Evolutionary conservation across 1,140 invertebrate genomes (phyloP).

Genomic region (Drosophila nigromelanica): DNA sequence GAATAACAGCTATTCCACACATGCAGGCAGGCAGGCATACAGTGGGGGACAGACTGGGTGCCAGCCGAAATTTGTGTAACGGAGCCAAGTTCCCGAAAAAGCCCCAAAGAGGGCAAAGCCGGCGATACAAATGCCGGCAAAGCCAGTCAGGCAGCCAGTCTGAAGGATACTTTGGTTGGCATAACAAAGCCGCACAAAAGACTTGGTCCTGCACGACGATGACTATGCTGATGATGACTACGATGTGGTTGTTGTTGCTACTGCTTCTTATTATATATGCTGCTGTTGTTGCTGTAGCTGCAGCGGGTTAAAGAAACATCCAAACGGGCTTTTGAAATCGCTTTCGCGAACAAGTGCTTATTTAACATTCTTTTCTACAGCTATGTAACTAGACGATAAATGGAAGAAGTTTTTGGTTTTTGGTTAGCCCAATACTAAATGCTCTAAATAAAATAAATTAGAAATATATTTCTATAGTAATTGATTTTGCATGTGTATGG

Average conservation of each 20-base stretch:
- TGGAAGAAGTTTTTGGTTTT: background rate
- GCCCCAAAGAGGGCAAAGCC: slow-evolving; percentile 27
- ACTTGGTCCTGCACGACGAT: slow-evolving; percentile 42
- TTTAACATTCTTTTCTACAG: too few species aligned
- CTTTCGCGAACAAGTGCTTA: background rate
- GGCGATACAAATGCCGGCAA: slow-evolving; percentile 54
- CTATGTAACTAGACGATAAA: too few species aligned
- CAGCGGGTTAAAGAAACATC: slow-evolving; percentile 15
- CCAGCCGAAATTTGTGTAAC: slow-evolving; percentile 48
- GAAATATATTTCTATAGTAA: too few species aligned
- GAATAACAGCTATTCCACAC: slow-evolving; percentile 25
- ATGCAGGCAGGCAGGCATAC: slow-evolving; percentile 29
- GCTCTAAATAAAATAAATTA: too few species aligned
- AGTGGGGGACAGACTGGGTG: slow-evolving; percentile 20
- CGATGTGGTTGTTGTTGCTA: slow-evolving; percentile 8
- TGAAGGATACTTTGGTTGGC: slow-evolving; percentile 68
- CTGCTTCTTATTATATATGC: slow-evolving; percentile 5
- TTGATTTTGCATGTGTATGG: too few species aligned
- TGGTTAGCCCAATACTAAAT: background rate
- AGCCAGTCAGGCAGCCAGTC: slow-evolving; percentile 39
- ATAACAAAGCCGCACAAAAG: slow-evolving; percentile 75
- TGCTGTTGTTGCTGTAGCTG: background rate
- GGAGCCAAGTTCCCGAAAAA: slow-evolving; percentile 40
- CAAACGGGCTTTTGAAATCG: slow-evolving; percentile 3
- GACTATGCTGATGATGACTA: slow-evolving; percentile 10